A percentile compares a stretch with the other conserved stretches of the same genome.
phyloP scores from a whole-genome alignment of 2,113 vertebrate species.

The Spilogale gracilis region DNA sequence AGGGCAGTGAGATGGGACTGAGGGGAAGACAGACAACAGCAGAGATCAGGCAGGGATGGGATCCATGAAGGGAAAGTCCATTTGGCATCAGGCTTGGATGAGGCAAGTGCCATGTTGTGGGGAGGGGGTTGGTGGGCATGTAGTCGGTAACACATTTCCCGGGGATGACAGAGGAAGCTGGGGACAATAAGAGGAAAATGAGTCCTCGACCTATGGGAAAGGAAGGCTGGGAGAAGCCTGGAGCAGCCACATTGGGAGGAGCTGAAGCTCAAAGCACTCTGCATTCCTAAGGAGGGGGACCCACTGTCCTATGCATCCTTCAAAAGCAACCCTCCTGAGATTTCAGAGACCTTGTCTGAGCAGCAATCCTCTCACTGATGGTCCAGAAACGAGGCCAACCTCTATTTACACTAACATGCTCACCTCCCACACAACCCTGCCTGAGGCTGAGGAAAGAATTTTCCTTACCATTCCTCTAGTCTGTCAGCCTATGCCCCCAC shows the following conservation, averaged over 20 bases:
- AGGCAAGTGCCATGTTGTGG: neutral
- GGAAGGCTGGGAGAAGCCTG: neutral
- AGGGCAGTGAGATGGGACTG: neutral
- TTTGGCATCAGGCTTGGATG: neutral
- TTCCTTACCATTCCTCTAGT: neutral
- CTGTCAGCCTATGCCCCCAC: neutral
- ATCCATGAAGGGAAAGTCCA: neutral
- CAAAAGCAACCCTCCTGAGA: neutral
- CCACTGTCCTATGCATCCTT: neutral
- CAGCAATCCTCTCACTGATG: neutral
- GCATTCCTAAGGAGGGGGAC: neutral
- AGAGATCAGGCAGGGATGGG: neutral
- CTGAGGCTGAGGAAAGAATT: neutral
- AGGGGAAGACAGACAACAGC: neutral
- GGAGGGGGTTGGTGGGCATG: accelerated
- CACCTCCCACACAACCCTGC: neutral
- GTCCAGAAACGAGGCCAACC: neutral
- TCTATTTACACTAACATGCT: neutral
- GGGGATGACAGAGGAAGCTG: neutral
- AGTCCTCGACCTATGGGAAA: neutral
- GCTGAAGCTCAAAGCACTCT: neutral
- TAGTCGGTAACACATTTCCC: neutral
- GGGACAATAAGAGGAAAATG: neutral
- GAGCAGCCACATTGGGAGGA: neutral
- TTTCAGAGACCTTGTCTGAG: neutral